phyloP scores from a whole-genome alignment of 2,888 invertebrate species.

The Campoplex capitator region DNA sequence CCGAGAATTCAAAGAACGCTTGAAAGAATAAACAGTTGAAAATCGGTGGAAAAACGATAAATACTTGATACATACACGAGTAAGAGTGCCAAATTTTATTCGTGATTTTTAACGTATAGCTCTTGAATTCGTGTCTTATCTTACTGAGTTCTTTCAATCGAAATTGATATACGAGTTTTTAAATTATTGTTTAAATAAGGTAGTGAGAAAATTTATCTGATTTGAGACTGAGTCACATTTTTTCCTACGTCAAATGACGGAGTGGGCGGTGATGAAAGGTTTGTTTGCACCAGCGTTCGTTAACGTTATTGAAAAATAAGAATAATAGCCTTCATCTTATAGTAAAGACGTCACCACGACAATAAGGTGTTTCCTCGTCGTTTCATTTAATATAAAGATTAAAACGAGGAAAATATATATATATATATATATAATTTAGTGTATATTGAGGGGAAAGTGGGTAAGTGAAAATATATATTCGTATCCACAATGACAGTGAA shows the following conservation, averaged over 20 bases:
- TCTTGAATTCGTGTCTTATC: background rate
- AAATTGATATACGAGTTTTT: background rate
- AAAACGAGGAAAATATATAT: slow-evolving; percentile 6
- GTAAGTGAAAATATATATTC: background rate
- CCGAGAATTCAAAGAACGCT: slow-evolving; percentile 6
- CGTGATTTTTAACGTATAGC: background rate
- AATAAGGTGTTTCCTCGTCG: background rate
- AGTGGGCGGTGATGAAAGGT: background rate
- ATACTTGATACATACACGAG: background rate
- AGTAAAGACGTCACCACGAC: background rate
- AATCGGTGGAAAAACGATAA: slow-evolving; percentile 33
- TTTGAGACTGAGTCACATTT: background rate
- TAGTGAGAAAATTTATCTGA: background rate
- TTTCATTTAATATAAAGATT: slow-evolving; percentile 26
- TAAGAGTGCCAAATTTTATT: background rate
- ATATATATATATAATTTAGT: slow-evolving; percentile 6
- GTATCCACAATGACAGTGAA: background rate
- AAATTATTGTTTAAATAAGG: background rate
- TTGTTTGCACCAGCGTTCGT: background rate
- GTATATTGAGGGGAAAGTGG: slow-evolving; percentile 7
- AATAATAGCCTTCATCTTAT: background rate
- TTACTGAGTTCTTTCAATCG: background rate
- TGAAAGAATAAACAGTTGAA: slow-evolving; percentile 4
- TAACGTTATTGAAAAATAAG: background rate
- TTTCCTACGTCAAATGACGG: background rate